phyloP scores from a whole-genome alignment of 2,888 invertebrate species.

The Oscheius myriophilus region DNA sequence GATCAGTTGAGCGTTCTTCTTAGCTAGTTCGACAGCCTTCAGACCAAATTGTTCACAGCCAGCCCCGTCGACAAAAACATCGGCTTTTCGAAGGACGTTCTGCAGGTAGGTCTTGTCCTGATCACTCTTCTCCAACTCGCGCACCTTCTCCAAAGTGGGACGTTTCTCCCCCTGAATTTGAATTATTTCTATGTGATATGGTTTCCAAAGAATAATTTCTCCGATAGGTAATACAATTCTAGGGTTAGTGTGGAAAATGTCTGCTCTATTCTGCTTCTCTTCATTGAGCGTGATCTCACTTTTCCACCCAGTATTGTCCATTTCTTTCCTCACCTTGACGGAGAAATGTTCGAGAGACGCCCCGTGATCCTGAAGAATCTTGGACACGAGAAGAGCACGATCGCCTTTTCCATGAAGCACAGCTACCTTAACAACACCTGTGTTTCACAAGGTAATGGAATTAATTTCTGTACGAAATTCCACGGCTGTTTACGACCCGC shows the following conservation, averaged over 20 bases:
- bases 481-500: neutral
- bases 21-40: conserved; percentile 10
- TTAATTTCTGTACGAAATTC: neutral
- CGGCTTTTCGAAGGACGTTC: conserved; percentile 29
- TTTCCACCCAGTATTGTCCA: no score
- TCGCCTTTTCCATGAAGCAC: conserved; percentile 22
- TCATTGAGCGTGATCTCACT: no score
- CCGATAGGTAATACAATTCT: neutral
- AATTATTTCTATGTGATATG: no score
- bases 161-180: conserved; percentile 22
- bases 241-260: neutral
- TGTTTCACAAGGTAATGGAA: no score
- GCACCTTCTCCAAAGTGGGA: conserved; percentile 16
- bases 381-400: conserved; percentile 25
- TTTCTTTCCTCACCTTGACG: conserved; percentile 23
- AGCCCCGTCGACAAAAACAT: conserved; percentile 28
- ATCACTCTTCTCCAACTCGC: conserved; percentile 17
- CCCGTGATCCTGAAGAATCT: conserved; percentile 30
- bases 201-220: no score
- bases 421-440: conserved; percentile 16
- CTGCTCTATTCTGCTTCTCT: neutral
- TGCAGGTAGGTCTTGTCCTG: conserved; percentile 27
- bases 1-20: conserved; percentile 29
- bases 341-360: conserved; percentile 27
- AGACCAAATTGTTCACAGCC: conserved; percentile 18